These are phyloP conservation scores for Megalops atlanticus DNA, from an alignment of 2,113 vertebrate genomes.

Conservation along the genomic window DNA sequence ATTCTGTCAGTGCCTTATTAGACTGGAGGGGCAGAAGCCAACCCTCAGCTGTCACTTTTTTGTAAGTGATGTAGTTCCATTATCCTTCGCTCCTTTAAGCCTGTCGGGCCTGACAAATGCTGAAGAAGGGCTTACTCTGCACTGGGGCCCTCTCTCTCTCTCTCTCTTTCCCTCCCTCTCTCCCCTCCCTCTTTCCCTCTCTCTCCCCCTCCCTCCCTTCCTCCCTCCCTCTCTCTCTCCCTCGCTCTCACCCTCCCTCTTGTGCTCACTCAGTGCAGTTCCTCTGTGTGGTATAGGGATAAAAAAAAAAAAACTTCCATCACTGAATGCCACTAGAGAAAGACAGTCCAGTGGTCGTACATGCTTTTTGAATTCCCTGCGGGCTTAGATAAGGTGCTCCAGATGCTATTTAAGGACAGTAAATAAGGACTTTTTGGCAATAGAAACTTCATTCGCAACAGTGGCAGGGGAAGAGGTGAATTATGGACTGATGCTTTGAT, in stretches of 20 bases:
- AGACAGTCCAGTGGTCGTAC: too few species aligned
- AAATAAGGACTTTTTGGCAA: too few species aligned
- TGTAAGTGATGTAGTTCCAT: slow-evolving; percentile 24
- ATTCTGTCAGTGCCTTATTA: slow-evolving; percentile 34
- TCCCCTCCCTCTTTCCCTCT: background rate
- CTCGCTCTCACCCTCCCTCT: background rate
- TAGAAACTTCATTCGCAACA: too few species aligned
- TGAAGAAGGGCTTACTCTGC: background rate
- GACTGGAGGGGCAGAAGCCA: slow-evolving; percentile 19
- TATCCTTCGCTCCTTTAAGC: slow-evolving; percentile 1
- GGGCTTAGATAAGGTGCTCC: too few species aligned
- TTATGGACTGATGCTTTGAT: too few species aligned
- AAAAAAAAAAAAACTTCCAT: background rate
- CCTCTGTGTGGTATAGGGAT: too few species aligned
- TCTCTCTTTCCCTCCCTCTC: background rate
- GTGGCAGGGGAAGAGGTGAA: too few species aligned
- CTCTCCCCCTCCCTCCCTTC: background rate
- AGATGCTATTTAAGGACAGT: too few species aligned
- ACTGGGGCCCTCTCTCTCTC: background rate
- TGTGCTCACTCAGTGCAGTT: too few species aligned
- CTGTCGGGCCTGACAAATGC: slow-evolving; percentile 6
- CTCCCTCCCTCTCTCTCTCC: slow-evolving; percentile 6
- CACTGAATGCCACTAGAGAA: background rate
- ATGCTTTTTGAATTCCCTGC: too few species aligned
- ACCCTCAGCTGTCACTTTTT: slow-evolving; percentile 30